Conservation (phyloP, 2,113 vertebrate genomes). For the Carettochelys insculpta region DNA sequence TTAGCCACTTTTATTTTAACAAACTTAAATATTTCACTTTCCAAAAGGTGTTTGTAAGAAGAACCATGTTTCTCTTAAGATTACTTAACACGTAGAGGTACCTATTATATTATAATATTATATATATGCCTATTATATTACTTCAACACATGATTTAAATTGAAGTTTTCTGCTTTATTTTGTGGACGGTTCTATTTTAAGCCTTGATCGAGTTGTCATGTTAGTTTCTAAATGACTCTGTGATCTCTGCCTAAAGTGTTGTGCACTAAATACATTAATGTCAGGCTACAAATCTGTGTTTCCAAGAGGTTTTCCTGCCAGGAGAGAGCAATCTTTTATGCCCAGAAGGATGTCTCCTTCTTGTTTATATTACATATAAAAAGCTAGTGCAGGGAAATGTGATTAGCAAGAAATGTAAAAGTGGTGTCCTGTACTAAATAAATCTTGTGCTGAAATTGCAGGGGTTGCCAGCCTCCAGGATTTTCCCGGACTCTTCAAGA, state of each 20-base stretch:
- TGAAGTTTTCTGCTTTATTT: neutral
- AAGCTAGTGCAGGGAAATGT: neutral
- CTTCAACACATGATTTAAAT: neutral
- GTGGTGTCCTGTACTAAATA: neutral
- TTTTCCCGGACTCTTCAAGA: neutral
- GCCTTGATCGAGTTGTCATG: neutral
- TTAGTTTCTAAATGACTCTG: neutral
- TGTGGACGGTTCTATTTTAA: neutral
- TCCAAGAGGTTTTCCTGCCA: neutral
- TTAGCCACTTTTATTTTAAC: neutral
- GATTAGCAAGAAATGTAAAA: neutral
- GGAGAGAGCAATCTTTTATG: constrained; percentile 11
- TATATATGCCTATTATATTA: neutral
- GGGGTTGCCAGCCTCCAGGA: neutral
- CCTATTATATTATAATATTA: neutral
- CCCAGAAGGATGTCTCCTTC: neutral
- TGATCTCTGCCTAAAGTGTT: neutral
- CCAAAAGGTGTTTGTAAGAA: neutral
- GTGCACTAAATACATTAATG: constrained; percentile 20
- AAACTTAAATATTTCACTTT: neutral
- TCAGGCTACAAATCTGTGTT: constrained; percentile 15
- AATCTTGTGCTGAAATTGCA: neutral
- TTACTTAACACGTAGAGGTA: neutral
- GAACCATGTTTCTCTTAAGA: neutral
- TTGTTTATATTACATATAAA: neutral